These are phyloP conservation scores for Tinea trinotella DNA, from an alignment of 2,888 invertebrate species.

Conservation along the genomic window DNA sequence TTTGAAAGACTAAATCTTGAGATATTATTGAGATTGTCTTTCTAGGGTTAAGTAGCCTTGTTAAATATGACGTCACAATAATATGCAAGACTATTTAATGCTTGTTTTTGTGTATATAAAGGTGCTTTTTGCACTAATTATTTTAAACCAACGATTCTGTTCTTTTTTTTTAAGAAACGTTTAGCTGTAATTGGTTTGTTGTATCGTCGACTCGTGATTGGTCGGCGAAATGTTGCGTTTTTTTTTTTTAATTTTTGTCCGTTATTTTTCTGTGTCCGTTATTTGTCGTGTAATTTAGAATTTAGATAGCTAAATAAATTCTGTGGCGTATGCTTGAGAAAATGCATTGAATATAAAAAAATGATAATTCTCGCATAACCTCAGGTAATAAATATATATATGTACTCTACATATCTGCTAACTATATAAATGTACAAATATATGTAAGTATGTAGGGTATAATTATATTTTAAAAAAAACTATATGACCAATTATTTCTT, in stretches of 20 bases:
- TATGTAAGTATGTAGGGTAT: not conserved
- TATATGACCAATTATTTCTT: not conserved
- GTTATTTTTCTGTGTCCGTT: not conserved
- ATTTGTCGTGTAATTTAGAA: no score
- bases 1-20: no score
- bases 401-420: not conserved
- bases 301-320: not conserved
- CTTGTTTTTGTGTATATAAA: no score
- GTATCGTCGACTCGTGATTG: not conserved
- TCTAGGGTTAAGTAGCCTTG: no score
- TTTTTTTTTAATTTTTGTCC: not conserved
- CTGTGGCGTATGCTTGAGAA: no score
- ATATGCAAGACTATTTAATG: no score
- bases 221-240: not conserved
- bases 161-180: not conserved
- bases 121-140: no score
- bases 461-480: not conserved
- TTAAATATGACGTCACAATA: no score
- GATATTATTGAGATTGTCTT: no score
- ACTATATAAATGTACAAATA: not conserved
- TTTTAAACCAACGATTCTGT: no score
- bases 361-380: no score
- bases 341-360: no score
- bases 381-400: not conserved
- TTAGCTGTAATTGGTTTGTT: not conserved